Percentiles rank a stretch among this genome's conserved stretches.
phyloP scores from a whole-genome alignment of 2,113 vertebrate genomes.

The Pardalotus punctatus region DNA sequence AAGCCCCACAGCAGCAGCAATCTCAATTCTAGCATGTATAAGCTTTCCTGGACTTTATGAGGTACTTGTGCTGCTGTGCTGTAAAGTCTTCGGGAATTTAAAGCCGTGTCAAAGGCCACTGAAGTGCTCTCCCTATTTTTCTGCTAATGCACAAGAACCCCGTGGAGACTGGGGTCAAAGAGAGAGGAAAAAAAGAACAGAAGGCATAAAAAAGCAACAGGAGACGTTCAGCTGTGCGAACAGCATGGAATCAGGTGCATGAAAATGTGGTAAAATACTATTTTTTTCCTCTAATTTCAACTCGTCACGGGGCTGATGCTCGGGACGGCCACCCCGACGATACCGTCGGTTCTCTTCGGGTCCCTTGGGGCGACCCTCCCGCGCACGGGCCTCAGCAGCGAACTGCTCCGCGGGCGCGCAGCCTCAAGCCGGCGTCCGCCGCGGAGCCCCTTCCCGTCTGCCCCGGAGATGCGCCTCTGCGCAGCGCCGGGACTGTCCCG shows the following conservation, averaged over 20 bases:
- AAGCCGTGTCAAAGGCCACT: not conserved
- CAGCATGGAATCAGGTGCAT: not conserved
- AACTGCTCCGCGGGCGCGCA: not conserved
- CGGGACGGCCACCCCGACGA: not conserved
- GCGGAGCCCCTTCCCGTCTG: not conserved
- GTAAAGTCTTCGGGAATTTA: not conserved
- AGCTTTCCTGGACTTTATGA: not conserved
- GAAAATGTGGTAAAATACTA: not conserved
- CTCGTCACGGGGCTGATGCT: not conserved
- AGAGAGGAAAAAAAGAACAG: not conserved
- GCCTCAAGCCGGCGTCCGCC: not conserved
- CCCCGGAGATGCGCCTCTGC: not conserved
- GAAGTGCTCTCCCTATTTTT: not conserved
- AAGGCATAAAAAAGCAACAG: not conserved
- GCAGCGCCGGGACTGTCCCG: not conserved
- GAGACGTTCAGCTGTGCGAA: not conserved
- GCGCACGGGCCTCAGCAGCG: fast-evolving
- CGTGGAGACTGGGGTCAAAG: not conserved
- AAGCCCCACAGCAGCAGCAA: not conserved
- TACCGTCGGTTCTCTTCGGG: too few species aligned
- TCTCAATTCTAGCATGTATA: not conserved
- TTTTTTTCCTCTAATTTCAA: not conserved
- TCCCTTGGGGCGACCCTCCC: not conserved
- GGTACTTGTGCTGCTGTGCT: not conserved
- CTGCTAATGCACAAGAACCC: not conserved